Conservation (phyloP, 2,797 vertebrate genomes). For the Nannoperca australis region DNA sequence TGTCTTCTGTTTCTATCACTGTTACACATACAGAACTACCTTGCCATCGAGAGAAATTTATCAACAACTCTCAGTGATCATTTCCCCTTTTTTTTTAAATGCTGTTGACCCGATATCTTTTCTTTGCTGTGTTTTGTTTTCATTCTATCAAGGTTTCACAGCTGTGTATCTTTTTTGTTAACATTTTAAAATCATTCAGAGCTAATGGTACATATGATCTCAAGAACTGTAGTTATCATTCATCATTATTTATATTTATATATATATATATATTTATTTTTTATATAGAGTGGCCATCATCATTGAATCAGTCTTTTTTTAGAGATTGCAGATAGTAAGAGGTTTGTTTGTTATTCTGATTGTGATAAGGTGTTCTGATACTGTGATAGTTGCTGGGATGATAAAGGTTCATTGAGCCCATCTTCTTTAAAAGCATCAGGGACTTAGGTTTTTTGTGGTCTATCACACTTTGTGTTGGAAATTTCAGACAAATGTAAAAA, state of each 20-base stretch:
- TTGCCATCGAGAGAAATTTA: conserved; percentile 44
- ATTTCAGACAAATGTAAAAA: conserved; percentile 15
- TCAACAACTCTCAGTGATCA: conserved; percentile 49
- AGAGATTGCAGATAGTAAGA: conserved; percentile 32
- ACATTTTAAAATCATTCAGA: background rate
- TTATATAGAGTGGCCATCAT: conserved; percentile 12
- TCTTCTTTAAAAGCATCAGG: conserved; percentile 29
- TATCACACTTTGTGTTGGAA: conserved; percentile 17
- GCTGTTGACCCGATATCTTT: conserved; percentile 30
- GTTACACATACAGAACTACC: conserved; percentile 23
- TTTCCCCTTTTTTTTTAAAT: conserved; percentile 30
- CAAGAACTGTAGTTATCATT: background rate
- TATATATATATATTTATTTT: no score
- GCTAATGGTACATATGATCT: conserved; percentile 26
- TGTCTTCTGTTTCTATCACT: conserved; percentile 75
- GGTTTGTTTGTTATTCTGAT: conserved; percentile 46
- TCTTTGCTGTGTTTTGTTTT: conserved; percentile 16
- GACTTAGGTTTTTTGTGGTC: conserved; percentile 24
- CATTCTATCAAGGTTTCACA: conserved; percentile 13
- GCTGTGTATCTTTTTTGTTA: conserved; percentile 3
- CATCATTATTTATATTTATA: conserved; percentile 1
- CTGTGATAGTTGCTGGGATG: conserved; percentile 15
- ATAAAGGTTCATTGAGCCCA: conserved; percentile 38
- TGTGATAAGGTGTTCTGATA: conserved; percentile 46
- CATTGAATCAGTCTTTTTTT: conserved; percentile 18